Conservation (phyloP, 2,888 invertebrate genomes). For the Ormyrus nitidulus region DNA sequence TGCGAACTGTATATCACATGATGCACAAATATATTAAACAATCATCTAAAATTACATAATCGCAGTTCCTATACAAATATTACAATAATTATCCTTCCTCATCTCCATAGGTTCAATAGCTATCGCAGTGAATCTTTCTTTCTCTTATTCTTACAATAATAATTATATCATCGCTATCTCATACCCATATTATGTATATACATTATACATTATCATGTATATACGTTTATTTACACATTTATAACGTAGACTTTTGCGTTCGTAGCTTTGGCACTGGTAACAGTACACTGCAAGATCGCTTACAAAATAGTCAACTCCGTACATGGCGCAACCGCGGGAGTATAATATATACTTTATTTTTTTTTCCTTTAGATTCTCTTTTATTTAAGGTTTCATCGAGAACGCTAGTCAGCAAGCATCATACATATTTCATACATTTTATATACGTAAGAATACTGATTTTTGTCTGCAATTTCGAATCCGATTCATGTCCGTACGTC, state of each 20-base stretch:
- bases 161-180: constrained; percentile 34
- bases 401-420: constrained; percentile 19
- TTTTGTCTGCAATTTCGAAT: too few relatives aligned
- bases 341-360: constrained; percentile 20
- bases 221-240: constrained; percentile 68
- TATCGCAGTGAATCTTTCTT: constrained; percentile 52
- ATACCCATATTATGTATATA: constrained; percentile 56
- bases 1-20: constrained; percentile 62
- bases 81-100: constrained; percentile 66
- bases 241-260: constrained; percentile 62
- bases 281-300: constrained; percentile 54
- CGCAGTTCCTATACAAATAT: constrained; percentile 71
- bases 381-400: background rate
- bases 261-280: constrained; percentile 63
- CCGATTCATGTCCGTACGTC: too few relatives aligned
- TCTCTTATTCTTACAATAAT: constrained; percentile 50
- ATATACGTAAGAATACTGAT: too few relatives aligned
- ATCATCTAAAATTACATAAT: constrained; percentile 68
- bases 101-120: constrained; percentile 41
- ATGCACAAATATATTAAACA: constrained; percentile 67
- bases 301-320: constrained; percentile 54
- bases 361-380: background rate
- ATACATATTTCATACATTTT: too few relatives aligned
- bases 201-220: constrained; percentile 50
- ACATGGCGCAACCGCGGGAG: constrained; percentile 27